A percentile compares a stretch with the other conserved stretches of the same genome.
phyloP scores from a whole-genome alignment of 2,888 invertebrate species.

The Luperina testacea region DNA sequence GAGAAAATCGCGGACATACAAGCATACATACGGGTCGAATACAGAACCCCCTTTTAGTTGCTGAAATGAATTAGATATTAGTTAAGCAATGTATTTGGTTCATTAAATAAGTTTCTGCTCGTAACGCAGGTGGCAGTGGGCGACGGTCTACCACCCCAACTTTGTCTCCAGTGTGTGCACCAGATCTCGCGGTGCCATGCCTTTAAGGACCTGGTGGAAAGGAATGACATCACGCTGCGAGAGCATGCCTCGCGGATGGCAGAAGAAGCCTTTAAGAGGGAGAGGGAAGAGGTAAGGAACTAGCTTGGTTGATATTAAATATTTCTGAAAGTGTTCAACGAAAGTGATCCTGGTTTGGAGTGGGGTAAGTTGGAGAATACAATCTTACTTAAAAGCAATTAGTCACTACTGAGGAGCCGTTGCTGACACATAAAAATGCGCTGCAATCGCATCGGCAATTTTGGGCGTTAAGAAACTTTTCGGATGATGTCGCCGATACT shows the following conservation, averaged over 20 bases:
- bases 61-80: too few species aligned
- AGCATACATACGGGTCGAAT: too few species aligned
- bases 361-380: background rate
- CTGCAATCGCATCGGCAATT: background rate
- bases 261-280: constrained; percentile 75
- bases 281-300: constrained; percentile 73
- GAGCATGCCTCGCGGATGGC: constrained; percentile 81
- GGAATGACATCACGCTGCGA: constrained; percentile 89
- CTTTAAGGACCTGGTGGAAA: constrained; percentile 91
- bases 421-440: background rate
- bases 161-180: constrained; percentile 92
- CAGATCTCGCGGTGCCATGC: constrained; percentile 92
- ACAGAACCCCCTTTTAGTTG: too few species aligned
- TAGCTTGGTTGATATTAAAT: background rate
- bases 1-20: too few species aligned
- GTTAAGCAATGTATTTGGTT: background rate
- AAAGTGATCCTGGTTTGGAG: background rate
- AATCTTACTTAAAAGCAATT: background rate
- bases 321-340: background rate
- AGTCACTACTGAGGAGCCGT: background rate
- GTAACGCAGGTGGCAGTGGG: constrained; percentile 87
- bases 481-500: background rate
- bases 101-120: background rate
- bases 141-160: constrained; percentile 91
- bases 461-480: background rate